Evolutionary conservation across 2,888 invertebrate species (phyloP).

Genomic region (Pherbina coryleti): DNA sequence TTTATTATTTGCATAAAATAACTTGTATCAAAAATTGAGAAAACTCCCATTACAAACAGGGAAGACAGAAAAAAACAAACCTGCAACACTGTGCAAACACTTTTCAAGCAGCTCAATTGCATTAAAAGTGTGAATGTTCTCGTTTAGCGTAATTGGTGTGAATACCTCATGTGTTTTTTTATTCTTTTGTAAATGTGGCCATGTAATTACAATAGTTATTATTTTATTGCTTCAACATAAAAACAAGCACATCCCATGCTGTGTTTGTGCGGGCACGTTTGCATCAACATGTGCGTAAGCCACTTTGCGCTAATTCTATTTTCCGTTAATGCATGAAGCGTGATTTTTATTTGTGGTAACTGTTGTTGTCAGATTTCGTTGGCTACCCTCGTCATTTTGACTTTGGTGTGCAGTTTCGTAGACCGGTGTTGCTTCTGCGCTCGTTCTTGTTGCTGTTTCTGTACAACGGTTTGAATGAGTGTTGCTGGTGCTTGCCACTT

Average conservation of each 20-base stretch:
- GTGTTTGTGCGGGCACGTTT: not conserved
- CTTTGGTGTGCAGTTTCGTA: not conserved
- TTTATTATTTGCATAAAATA: not conserved
- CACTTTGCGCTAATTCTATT: not conserved
- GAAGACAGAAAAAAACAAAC: too few relatives aligned
- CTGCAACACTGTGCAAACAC: not conserved
- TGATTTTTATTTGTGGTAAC: not conserved
- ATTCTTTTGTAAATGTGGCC: not conserved
- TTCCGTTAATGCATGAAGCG: slow-evolving; percentile 18
- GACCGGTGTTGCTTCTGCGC: not conserved
- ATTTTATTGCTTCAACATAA: not conserved
- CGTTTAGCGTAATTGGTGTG: not conserved
- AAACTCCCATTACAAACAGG: too few relatives aligned
- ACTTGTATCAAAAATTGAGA: not conserved
- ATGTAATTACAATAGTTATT: not conserved
- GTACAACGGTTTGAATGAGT: not conserved
- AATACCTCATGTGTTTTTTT: not conserved
- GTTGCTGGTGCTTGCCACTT: not conserved
- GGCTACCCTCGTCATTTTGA: not conserved
- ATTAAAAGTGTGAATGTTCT: not conserved
- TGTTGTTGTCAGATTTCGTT: not conserved
- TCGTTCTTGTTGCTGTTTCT: not conserved
- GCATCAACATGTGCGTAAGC: too few relatives aligned
- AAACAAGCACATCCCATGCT: not conserved
- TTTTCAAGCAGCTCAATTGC: not conserved